phyloP scores from a whole-genome alignment of 2,113 vertebrate genomes.

The Cettia cetti region DNA sequence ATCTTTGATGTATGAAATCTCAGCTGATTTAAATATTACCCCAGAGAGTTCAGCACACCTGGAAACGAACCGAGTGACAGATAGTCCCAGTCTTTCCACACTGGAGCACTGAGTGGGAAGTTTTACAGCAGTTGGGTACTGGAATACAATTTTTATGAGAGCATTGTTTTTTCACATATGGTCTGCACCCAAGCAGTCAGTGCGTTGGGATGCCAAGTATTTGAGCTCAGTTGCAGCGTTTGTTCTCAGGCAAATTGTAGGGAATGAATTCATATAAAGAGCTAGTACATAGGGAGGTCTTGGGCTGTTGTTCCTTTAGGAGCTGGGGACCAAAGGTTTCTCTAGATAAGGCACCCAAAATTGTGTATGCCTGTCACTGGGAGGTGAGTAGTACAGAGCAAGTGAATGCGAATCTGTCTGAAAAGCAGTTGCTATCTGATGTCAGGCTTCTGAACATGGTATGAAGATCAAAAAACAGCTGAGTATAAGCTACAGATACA shows the following conservation, averaged over 20 bases:
- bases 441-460: neutral
- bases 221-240: neutral
- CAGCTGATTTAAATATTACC: slow-evolving; percentile 62
- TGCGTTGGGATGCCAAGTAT: neutral
- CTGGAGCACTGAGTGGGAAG: neutral
- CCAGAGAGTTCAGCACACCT: slow-evolving; percentile 41
- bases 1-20: slow-evolving; percentile 61
- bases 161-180: neutral
- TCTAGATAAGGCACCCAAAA: neutral
- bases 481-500: neutral
- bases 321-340: neutral
- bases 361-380: neutral
- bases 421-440: neutral
- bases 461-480: neutral
- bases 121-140: neutral
- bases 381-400: neutral
- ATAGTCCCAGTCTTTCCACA: neutral
- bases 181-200: neutral
- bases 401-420: neutral
- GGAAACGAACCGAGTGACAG: neutral
- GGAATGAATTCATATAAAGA: neutral
- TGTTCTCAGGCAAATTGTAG: neutral
- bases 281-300: neutral
- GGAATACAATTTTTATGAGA: neutral
- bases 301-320: neutral